These are phyloP conservation scores for Drosophila yakuba DNA, from an alignment of 1,140 invertebrate genomes.

Conservation along the genomic window DNA sequence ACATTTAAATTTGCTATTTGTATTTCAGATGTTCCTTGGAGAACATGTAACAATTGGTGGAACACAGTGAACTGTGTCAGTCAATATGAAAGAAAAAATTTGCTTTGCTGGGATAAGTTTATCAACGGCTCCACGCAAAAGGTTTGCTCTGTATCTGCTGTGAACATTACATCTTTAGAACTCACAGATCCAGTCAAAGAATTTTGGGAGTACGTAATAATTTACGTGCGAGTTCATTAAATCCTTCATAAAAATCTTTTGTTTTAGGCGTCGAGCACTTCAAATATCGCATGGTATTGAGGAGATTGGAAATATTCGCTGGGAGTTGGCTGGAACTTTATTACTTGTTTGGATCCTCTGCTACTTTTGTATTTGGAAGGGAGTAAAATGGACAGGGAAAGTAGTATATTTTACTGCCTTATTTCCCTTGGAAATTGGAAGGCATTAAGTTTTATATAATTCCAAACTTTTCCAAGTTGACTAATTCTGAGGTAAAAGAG, in stretches of 20 bases:
- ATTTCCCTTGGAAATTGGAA: constrained; percentile 97
- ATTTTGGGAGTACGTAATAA: constrained; percentile 95
- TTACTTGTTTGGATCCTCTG: constrained; percentile 96
- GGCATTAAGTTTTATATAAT: constrained; percentile 97
- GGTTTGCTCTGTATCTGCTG: constrained; percentile 89
- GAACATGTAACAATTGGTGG: constrained; percentile 97
- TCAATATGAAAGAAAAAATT: constrained; percentile 90
- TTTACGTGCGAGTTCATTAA: neutral
- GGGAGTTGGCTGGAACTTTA: constrained; percentile 95
- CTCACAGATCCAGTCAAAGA: constrained; percentile 96
- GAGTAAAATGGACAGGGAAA: constrained; percentile 98
- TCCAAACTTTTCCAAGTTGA: constrained; percentile 94
- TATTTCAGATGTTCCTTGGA: constrained; percentile 95
- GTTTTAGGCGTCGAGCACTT: constrained; percentile 91
- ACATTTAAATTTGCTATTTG: too few species aligned
- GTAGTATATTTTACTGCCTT: constrained; percentile 97
- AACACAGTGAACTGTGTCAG: constrained; percentile 94
- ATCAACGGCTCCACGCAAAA: constrained; percentile 86
- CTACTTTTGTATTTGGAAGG: constrained; percentile 99
- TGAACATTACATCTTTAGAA: constrained; percentile 88
- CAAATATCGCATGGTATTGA: constrained; percentile 94
- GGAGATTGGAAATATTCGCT: constrained; percentile 92
- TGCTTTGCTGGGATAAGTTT: constrained; percentile 89
- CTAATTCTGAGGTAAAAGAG: constrained; percentile 91
- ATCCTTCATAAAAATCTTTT: neutral